These are phyloP conservation scores for Anhinga rufa DNA, from an alignment of 2,113 vertebrate genomes.

Conservation along the genomic window DNA sequence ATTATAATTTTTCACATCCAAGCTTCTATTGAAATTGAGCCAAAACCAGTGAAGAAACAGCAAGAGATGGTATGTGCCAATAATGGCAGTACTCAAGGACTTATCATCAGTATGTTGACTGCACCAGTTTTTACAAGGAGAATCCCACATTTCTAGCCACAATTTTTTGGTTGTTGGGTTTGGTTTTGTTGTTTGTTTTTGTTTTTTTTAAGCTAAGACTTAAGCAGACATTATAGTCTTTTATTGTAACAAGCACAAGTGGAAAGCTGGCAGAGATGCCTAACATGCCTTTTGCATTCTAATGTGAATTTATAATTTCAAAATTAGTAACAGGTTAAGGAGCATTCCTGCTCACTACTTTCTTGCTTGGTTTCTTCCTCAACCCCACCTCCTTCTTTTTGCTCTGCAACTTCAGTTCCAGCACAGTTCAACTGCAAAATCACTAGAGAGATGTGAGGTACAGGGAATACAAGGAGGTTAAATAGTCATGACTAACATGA, in stretches of 20 bases:
- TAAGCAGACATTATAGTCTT: not conserved
- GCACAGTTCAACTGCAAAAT: not conserved
- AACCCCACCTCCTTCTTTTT: not conserved
- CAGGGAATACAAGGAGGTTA: not conserved
- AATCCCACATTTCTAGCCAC: not conserved
- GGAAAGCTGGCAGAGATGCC: not conserved
- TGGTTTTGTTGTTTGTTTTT: too few relatives aligned
- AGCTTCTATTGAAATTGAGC: not conserved
- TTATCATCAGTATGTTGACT: not conserved
- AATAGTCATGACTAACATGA: not conserved
- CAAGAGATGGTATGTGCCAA: not conserved
- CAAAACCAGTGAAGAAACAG: not conserved
- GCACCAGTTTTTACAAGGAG: not conserved
- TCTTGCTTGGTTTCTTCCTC: not conserved
- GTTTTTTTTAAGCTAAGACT: not conserved
- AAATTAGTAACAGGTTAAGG: not conserved
- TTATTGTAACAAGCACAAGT: not conserved
- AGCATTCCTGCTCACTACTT: not conserved
- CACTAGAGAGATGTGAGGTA: rapidly evolving
- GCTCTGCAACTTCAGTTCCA: not conserved
- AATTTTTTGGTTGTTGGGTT: too few relatives aligned
- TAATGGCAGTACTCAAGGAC: not conserved
- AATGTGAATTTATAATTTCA: not conserved
- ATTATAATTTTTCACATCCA: not conserved
- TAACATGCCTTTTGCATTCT: not conserved